Conservation (phyloP, 2,888 invertebrate species). For the Oxystoma pomonae region DNA sequence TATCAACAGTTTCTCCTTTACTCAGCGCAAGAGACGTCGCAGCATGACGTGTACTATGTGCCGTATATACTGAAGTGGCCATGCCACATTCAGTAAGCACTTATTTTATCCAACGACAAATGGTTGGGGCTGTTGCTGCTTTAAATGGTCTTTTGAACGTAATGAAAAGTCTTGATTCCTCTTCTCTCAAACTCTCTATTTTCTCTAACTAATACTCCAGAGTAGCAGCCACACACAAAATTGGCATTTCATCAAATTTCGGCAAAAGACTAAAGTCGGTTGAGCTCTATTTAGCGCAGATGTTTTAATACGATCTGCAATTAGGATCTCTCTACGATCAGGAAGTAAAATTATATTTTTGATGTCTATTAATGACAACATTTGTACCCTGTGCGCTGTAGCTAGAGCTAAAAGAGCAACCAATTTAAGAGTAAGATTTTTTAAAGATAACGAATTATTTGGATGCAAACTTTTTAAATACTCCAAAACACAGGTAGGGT, state of each 20-base stretch:
- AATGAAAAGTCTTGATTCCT: constrained; percentile 3
- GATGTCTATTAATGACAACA: constrained; percentile 13
- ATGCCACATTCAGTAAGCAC: constrained; percentile 26
- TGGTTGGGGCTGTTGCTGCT: constrained; percentile 11
- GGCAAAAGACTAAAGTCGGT: constrained; percentile 13
- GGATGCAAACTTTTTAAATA: constrained; percentile 12
- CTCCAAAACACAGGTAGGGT: constrained; percentile 13
- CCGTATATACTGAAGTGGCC: constrained; percentile 16
- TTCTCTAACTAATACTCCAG: constrained; percentile 6
- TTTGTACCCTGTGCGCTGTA: constrained; percentile 20
- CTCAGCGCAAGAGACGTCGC: constrained; percentile 7
- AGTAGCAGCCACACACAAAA: constrained; percentile 10
- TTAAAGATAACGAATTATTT: background rate
- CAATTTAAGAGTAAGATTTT: constrained; percentile 10
- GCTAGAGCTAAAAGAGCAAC: constrained; percentile 13
- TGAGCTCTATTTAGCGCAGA: constrained; percentile 10
- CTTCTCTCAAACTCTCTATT: constrained; percentile 3
- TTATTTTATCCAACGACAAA: constrained; percentile 21
- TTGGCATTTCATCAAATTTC: constrained; percentile 9
- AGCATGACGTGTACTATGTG: constrained; percentile 13
- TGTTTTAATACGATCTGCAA: constrained; percentile 15
- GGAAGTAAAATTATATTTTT: constrained; percentile 6
- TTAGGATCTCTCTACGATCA: constrained; percentile 12
- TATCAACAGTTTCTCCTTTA: constrained; percentile 11
- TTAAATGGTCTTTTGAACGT: constrained; percentile 13